Base-by-base conservation (phyloP, 1,140 invertebrate genomes). In the Lucilia cuprina region DNA sequence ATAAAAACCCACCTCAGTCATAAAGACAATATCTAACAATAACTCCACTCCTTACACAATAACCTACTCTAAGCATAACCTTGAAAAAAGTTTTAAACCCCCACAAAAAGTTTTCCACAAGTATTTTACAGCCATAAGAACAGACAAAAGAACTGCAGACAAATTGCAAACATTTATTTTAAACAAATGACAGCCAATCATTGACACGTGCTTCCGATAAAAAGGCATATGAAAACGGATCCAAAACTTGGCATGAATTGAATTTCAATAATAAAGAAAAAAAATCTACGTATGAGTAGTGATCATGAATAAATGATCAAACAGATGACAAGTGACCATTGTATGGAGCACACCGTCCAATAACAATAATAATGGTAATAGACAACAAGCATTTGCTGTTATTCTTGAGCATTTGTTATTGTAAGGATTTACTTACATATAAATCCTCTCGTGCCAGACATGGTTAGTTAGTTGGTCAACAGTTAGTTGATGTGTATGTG, bases 131-230 rank as follows among this genome's bases (percentile, higher is more conserved):
- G 4, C n/a, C 55, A 17, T 2, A 60, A 60, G 14, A 17, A 17
- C 74, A 30, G 74, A 55, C 60, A 30, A 8, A 41, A 10, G 10
- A 41, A 10, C 41, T 41, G 35, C 83, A 60, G 34, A 84, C 77
- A 84, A 30, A 82, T n/a, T 70, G 34, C 75, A 65, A 74, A 65
- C 12, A 35, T 74, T 41, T 75, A 41, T 41, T 41, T 30, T 41
- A 41, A 50, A 19, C 75, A 30, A 21, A 74, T 70, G 12, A 60
- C 17, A n/a, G 50, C 14, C 21, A 84, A 41, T 2, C n/a, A 65
- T 55, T 78, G 84, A 84, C 84, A 84, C 84, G 84, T 84, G 84
- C 84, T 84, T 84, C 84, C 84, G 84, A 84, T 74, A 82, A 82
- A 84, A 25, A 2, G 82, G 41, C 41, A 41, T 41, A 41, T 41